phyloP scores from a whole-genome alignment of 2,888 invertebrate species.

The Ennomos erosarius region DNA sequence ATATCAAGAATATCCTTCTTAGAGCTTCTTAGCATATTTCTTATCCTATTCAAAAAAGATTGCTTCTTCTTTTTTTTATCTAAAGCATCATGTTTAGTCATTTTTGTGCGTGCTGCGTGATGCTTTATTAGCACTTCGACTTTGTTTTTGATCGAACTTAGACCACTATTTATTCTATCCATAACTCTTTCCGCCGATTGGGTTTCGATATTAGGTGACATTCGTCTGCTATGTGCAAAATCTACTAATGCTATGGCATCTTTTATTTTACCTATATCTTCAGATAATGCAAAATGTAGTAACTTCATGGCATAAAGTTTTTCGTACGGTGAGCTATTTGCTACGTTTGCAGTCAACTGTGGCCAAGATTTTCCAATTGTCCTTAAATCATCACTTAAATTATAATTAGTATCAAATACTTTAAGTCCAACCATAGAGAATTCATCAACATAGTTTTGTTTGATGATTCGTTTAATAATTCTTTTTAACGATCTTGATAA shows the following conservation, averaged over 20 bases:
- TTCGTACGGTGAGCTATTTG: conserved; percentile 44
- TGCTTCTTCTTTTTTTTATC: conserved; percentile 44
- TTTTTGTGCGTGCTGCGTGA: conserved; percentile 14
- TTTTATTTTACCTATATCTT: conserved; percentile 59
- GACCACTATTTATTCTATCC: conserved; percentile 46
- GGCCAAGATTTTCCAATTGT: conserved; percentile 59
- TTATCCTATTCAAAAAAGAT: conserved; percentile 61
- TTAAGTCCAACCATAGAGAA: conserved; percentile 38
- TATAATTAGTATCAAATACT: conserved; percentile 49
- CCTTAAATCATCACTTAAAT: conserved; percentile 53
- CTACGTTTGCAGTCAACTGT: conserved; percentile 43
- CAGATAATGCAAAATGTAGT: conserved; percentile 55
- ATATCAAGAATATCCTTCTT: conserved; percentile 56
- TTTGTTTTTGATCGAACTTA: conserved; percentile 49
- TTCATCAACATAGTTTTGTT: conserved; percentile 49
- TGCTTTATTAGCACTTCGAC: conserved; percentile 45
- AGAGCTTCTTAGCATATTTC: conserved; percentile 56
- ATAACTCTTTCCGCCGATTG: conserved; percentile 44
- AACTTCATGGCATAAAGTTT: conserved; percentile 59
- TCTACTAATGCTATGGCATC: conserved; percentile 53
- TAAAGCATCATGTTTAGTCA: neutral
- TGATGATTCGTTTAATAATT: conserved; percentile 58
- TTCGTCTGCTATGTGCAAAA: conserved; percentile 56
- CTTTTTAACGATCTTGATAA: conserved; percentile 51
- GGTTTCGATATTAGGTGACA: conserved; percentile 45